Evolutionary conservation across 2,888 invertebrate species (phyloP).

Genomic region (Tetropium fuscum): DNA sequence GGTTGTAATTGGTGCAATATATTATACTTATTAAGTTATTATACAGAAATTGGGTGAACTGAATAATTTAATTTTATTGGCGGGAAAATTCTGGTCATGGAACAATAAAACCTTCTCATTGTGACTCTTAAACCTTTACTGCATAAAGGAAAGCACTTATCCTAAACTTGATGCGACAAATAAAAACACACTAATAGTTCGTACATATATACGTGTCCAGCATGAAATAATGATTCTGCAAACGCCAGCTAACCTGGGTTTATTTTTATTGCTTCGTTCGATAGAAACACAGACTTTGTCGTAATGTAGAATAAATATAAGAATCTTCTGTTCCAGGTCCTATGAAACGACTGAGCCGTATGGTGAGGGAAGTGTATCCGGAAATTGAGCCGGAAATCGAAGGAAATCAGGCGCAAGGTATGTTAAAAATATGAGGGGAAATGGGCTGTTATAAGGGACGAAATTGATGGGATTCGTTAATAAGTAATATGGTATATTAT

Average conservation of each 20-base stretch:
- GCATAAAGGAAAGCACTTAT: slow-evolving; percentile 1
- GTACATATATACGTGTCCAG: slow-evolving; percentile 10
- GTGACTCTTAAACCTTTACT: background rate
- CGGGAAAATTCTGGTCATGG: background rate
- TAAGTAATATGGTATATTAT: too few species aligned
- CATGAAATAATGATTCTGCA: slow-evolving; percentile 5
- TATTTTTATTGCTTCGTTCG: slow-evolving; percentile 23
- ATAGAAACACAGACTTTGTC: slow-evolving; percentile 5
- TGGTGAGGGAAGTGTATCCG: slow-evolving; percentile 63
- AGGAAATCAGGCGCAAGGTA: slow-evolving; percentile 61
- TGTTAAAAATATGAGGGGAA: slow-evolving; percentile 27
- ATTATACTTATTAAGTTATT: too few species aligned
- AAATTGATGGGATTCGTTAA: too few species aligned
- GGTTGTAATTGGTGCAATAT: too few species aligned
- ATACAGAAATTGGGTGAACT: slow-evolving; percentile 60
- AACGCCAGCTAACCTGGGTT: slow-evolving; percentile 3
- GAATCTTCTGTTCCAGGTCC: slow-evolving; percentile 53
- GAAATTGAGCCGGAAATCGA: slow-evolving; percentile 62
- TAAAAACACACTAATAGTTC: slow-evolving; percentile 3
- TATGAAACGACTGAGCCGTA: slow-evolving; percentile 54
- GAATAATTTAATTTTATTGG: too few species aligned
- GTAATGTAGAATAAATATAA: slow-evolving; percentile 2
- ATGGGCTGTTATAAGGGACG: background rate
- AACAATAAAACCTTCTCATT: background rate
- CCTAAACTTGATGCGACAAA: slow-evolving; percentile 3